Evolutionary conservation across 2,113 vertebrate species (phyloP), one percentile per base, ranked within the genome.

Genomic region (Danio rerio): DNA sequence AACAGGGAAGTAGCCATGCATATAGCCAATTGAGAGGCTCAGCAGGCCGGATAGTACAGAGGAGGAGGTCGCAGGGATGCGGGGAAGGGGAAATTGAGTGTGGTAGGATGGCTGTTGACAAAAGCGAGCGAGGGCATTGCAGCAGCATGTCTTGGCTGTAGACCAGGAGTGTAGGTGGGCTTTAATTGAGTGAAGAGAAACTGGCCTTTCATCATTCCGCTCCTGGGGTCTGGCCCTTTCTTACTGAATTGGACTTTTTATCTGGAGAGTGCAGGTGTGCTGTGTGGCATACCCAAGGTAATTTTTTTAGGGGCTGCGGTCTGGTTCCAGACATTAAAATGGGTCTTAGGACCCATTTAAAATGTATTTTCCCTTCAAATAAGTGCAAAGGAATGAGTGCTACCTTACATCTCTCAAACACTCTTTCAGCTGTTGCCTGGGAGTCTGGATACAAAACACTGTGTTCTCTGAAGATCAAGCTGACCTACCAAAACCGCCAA

Each of bases 151-250:
- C 78, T 89, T 90, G 89, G 92, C 88, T 45, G 62, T 62, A 75
- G 81, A 83, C 83, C 78, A 88, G 85, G 77, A 72, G 78, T 61
- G 58, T 85, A 88, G 87, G 86, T 89, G 90, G 89, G 85, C 84
- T 91, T 89, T 91, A 88, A 92, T 92, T 90, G 90, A 91, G 83
- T 83, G 31, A 18, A 80, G 77, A 84, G 78, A 56, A 86, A 88
- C 68, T 72, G 70, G 86, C 65, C 69, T 89, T 89, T 91, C 80
- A 89, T 91, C 72, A 78, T 86, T 52, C 81, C 50, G 12, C 16
- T 81, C 73, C 84, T 79, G 78, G 86, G 82, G 77, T 82, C 84
- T 85, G 86, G 86, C 86, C 83, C 87, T 88, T 91, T 90, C 76
- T 82, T 82, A 84, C 83, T 86, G 87, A 88, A 88, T 86, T 79